Evolutionary conservation across 1,140 invertebrate species (phyloP).

Genomic region (Apocrypta bakeri): DNA sequence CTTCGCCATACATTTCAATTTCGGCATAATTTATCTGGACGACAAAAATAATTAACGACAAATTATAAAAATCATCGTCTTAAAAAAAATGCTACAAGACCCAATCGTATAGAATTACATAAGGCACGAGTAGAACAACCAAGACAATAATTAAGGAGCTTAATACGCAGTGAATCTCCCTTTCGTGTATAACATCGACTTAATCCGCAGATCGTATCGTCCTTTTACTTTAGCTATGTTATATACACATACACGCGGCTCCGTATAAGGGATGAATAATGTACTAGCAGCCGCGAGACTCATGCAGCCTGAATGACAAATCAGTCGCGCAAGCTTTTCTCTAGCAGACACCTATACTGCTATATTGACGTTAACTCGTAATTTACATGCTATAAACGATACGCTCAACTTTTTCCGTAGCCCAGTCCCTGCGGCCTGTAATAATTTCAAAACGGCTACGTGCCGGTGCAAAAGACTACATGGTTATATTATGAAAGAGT

Average conservation of each 20-base stretch:
- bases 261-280: conserved; percentile 72
- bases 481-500: too few relatives aligned
- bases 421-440: neutral
- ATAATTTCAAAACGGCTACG: neutral
- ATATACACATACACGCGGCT: neutral
- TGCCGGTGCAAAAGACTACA: too few relatives aligned
- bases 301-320: conserved; percentile 71
- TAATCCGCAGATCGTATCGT: conserved; percentile 44
- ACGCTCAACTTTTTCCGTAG: neutral
- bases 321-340: conserved; percentile 56
- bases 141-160: conserved; percentile 14
- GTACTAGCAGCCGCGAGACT: conserved; percentile 64
- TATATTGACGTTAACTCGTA: conserved; percentile 32
- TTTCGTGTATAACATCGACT: conserved; percentile 5
- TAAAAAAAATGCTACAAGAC: too few relatives aligned
- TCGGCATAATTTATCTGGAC: too few relatives aligned
- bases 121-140: neutral
- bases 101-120: too few relatives aligned
- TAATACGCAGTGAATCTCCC: conserved; percentile 15
- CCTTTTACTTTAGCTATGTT: conserved; percentile 52
- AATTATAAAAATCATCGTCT: too few relatives aligned
- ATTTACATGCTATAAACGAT: conserved; percentile 2
- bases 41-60: too few relatives aligned
- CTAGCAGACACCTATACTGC: neutral
- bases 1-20: neutral